Percentiles rank a stretch among this genome's conserved stretches.
These are phyloP conservation scores for Villa cingulata DNA, from an alignment of 2,888 invertebrate genomes.

Conservation along the genomic window DNA sequence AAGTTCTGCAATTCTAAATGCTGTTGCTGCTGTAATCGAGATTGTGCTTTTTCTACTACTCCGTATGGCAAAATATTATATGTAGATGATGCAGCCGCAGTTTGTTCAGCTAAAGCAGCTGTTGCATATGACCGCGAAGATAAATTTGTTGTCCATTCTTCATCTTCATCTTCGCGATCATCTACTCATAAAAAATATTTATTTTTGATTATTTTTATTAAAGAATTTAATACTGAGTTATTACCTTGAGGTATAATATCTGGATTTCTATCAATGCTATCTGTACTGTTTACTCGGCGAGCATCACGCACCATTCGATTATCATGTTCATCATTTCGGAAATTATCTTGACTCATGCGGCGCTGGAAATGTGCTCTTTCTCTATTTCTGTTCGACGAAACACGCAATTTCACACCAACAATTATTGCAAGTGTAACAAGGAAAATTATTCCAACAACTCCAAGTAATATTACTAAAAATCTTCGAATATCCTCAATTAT, in stretches of 20 bases:
- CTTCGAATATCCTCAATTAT: slow-evolving; percentile 42
- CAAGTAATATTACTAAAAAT: slow-evolving; percentile 40
- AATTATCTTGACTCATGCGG: slow-evolving; percentile 28
- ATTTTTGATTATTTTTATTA: background rate
- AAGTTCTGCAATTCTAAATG: slow-evolving; percentile 6
- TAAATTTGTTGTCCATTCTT: slow-evolving; percentile 35
- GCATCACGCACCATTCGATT: slow-evolving; percentile 30
- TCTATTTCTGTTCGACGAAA: slow-evolving; percentile 33
- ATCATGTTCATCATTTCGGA: slow-evolving; percentile 34
- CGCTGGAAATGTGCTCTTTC: slow-evolving; percentile 35
- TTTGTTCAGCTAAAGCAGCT: slow-evolving; percentile 35
- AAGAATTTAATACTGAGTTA: background rate
- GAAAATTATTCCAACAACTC: slow-evolving; percentile 40
- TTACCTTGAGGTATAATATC: slow-evolving; percentile 37
- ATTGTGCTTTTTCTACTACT: slow-evolving; percentile 7
- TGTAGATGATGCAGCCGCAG: slow-evolving; percentile 30
- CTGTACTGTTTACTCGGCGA: slow-evolving; percentile 33
- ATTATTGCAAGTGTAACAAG: slow-evolving; percentile 40
- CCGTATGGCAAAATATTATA: background rate
- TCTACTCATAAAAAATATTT: no score
- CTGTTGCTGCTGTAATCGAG: slow-evolving; percentile 16
- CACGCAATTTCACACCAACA: slow-evolving; percentile 40
- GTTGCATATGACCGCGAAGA: slow-evolving; percentile 34
- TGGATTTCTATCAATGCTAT: slow-evolving; percentile 37
- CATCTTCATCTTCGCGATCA: slow-evolving; percentile 35